Evolutionary conservation across 2,113 vertebrate genomes (phyloP).

Genomic region (Pterocles gutturalis): DNA sequence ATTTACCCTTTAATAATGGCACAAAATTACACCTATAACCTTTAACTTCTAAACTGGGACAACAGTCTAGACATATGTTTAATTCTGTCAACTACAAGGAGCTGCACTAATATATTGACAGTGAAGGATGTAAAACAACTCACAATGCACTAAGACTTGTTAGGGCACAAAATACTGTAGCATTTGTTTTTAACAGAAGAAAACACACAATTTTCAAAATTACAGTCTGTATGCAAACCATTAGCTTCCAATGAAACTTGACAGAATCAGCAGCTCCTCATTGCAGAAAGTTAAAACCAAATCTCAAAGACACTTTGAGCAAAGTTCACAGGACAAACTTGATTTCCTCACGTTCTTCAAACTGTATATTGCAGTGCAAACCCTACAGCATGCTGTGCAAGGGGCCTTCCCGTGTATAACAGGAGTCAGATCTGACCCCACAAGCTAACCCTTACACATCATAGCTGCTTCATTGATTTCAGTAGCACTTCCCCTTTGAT

Average conservation of each 20-base stretch:
- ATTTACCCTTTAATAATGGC: neutral
- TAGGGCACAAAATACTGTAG: neutral
- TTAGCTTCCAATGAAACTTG: neutral
- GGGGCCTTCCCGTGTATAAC: neutral
- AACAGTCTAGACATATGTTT: rapidly evolving
- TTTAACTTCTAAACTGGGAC: neutral
- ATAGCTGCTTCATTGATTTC: neutral
- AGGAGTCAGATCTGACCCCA: neutral
- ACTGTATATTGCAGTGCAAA: neutral
- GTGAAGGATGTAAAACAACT: neutral
- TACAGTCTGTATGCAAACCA: neutral
- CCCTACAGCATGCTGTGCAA: neutral
- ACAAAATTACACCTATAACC: neutral
- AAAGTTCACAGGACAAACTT: neutral
- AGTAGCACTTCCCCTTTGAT: neutral
- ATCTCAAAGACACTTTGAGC: neutral
- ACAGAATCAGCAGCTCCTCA: neutral
- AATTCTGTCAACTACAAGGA: neutral
- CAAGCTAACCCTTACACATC: neutral
- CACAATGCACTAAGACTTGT: neutral
- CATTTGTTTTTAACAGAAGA: neutral
- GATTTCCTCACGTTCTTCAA: neutral
- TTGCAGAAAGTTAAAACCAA: neutral
- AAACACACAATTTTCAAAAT: neutral
- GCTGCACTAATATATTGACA: neutral